These are phyloP conservation scores for Trichonephila clavata DNA, from an alignment of 1,140 invertebrate species.

Conservation along the genomic window DNA sequence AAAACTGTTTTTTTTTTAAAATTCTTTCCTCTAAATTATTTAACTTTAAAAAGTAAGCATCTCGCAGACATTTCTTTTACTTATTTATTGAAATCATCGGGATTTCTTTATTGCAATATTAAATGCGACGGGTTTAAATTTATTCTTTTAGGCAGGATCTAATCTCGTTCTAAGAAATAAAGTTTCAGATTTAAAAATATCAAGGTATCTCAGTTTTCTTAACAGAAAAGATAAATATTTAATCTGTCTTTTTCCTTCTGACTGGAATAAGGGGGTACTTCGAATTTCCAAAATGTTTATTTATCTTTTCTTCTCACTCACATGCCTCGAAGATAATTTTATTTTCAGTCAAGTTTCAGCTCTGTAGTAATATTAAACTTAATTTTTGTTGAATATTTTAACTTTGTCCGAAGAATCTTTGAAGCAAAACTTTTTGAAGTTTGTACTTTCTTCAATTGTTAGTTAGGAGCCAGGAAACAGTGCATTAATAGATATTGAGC, in stretches of 20 bases:
- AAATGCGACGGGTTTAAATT: not conserved
- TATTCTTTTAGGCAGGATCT: not conserved
- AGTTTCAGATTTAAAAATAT: not conserved
- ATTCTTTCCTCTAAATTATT: too few species aligned
- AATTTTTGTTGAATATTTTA: not conserved
- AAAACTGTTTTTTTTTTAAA: too few species aligned
- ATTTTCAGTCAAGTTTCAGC: not conserved
- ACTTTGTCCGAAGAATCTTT: not conserved
- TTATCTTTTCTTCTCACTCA: not conserved
- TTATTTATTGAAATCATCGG: too few species aligned
- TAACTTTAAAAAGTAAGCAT: too few species aligned
- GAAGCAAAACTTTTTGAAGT: too few species aligned
- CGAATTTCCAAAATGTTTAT: constrained; percentile 5
- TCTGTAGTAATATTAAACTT: not conserved
- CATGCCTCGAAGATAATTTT: not conserved
- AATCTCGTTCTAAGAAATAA: not conserved
- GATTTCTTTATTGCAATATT: not conserved
- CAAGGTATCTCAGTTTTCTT: not conserved
- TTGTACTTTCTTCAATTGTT: too few species aligned
- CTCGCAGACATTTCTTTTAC: too few species aligned
- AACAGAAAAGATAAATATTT: constrained; percentile 11
- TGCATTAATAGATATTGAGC: too few species aligned
- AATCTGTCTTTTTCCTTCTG: not conserved
- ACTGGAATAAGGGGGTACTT: not conserved
- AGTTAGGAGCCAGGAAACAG: too few species aligned